These are phyloP conservation scores for Apeltes quadracus DNA, from an alignment of 2,113 vertebrate genomes.

Conservation along the genomic window DNA sequence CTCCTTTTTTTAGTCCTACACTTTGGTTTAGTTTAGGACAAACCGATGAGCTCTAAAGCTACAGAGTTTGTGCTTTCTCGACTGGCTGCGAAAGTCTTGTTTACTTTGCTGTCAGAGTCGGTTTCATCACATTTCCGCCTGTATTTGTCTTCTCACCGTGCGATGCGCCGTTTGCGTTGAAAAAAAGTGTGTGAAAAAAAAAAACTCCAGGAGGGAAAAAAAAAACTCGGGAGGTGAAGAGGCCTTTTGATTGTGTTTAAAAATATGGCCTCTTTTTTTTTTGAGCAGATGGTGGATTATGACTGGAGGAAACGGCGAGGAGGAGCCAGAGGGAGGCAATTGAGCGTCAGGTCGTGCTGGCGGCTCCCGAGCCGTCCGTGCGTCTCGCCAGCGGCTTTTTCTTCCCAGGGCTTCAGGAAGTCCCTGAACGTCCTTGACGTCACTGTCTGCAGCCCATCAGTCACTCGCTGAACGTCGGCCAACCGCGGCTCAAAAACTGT, in stretches of 20 bases:
- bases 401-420: slow-evolving; percentile 23
- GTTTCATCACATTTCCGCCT: slow-evolving; percentile 38
- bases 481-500: slow-evolving; percentile 43
- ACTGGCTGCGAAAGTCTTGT: slow-evolving; percentile 37
- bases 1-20: slow-evolving; percentile 4
- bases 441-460: slow-evolving; percentile 54
- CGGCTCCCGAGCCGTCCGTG: slow-evolving; percentile 30
- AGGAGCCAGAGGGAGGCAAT: slow-evolving; percentile 40
- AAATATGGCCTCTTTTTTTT: slow-evolving; percentile 22
- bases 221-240: slow-evolving; percentile 28
- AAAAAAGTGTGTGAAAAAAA: slow-evolving; percentile 3
- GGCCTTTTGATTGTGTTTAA: slow-evolving; percentile 33
- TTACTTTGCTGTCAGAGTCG: slow-evolving; percentile 60
- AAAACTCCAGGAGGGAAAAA: background rate
- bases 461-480: slow-evolving; percentile 56
- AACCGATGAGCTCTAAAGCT: too few species aligned
- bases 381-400: slow-evolving; percentile 20
- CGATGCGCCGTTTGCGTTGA: background rate
- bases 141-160: slow-evolving; percentile 48
- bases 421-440: slow-evolving; percentile 58
- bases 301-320: slow-evolving; percentile 35
- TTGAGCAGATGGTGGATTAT: slow-evolving; percentile 34
- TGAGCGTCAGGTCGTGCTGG: slow-evolving; percentile 42
- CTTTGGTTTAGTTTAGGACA: slow-evolving; percentile 50
- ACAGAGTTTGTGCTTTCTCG: slow-evolving; percentile 16